Conservation (phyloP, 35 echinoderm and acorn worm genomes). For the Apostichopus californicus region DNA sequence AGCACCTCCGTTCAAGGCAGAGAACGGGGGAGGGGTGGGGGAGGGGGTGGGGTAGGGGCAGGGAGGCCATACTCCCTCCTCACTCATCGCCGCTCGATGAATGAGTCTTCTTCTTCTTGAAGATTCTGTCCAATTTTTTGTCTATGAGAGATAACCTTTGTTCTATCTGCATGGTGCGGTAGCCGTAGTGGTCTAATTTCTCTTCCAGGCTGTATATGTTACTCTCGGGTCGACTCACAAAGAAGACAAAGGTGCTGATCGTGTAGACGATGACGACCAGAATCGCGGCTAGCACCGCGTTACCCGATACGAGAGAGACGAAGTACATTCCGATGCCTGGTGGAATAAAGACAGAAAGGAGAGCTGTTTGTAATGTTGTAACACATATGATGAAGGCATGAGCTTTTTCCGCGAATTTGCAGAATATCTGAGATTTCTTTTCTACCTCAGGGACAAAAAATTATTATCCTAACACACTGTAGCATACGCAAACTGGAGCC, state of each 20-base stretch:
- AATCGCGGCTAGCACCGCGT: slow-evolving; percentile 35
- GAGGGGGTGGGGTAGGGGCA: neutral
- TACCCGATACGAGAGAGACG: slow-evolving; percentile 52
- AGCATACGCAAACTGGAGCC: too few relatives aligned
- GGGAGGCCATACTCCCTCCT: neutral
- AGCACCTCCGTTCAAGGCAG: too few relatives aligned
- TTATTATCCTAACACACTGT: too few relatives aligned
- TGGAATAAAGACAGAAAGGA: neutral
- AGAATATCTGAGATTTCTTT: too few relatives aligned
- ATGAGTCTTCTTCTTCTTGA: slow-evolving; percentile 27
- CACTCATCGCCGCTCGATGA: slow-evolving; percentile 42
- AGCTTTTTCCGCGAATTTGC: too few relatives aligned
- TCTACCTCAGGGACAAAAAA: too few relatives aligned
- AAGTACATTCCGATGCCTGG: slow-evolving; percentile 40
- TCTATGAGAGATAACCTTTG: slow-evolving; percentile 26
- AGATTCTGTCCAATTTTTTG: slow-evolving; percentile 51
- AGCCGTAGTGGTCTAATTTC: slow-evolving; percentile 25
- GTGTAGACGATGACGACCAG: slow-evolving; percentile 55
- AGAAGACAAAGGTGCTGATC: slow-evolving; percentile 34
- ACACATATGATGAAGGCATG: too few relatives aligned
- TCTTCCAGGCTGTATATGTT: slow-evolving; percentile 40
- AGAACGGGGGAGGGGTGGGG: neutral
- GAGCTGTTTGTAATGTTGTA: slow-evolving; percentile 6
- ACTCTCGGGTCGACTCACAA: slow-evolving; percentile 7
- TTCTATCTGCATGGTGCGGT: slow-evolving; percentile 9